phyloP scores from a whole-genome alignment of 2,113 vertebrate genomes.

The Microtus ochrogaster region DNA sequence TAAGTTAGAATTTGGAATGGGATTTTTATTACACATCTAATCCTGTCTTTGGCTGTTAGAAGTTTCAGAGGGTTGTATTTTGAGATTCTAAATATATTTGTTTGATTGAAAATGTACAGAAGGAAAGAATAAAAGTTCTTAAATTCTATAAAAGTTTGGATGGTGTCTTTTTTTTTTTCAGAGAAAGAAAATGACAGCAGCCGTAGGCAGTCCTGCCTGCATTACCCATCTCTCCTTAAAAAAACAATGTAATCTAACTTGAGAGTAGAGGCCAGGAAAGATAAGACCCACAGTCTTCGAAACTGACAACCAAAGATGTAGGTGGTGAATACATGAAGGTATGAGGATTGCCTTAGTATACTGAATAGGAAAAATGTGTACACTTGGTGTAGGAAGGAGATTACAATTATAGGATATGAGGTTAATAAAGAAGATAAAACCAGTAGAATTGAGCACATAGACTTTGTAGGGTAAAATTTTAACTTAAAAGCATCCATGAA shows the following conservation, averaged over 20 bases:
- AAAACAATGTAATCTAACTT: slow-evolving; percentile 19
- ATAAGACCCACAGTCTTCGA: slow-evolving; percentile 30
- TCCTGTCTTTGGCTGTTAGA: background rate
- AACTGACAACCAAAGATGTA: slow-evolving; percentile 40
- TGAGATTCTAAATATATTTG: slow-evolving; percentile 57
- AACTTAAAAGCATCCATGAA: background rate
- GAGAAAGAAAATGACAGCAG: slow-evolving; percentile 61
- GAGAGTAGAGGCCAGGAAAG: slow-evolving; percentile 52
- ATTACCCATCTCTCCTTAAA: slow-evolving; percentile 8
- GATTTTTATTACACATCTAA: background rate
- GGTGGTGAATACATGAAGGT: slow-evolving; percentile 2
- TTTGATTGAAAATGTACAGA: slow-evolving; percentile 56
- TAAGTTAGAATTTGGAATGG: background rate
- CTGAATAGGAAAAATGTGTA: background rate
- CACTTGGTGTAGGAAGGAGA: background rate
- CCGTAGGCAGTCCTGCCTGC: slow-evolving; percentile 18
- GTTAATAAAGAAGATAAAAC: background rate
- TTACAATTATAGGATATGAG: background rate
- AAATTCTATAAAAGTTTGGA: slow-evolving; percentile 50
- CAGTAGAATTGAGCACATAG: background rate
- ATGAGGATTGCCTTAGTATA: background rate
- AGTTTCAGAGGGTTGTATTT: background rate
- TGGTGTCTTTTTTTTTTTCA: slow-evolving; percentile 28
- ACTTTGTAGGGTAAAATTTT: background rate
- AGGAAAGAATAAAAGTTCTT: slow-evolving; percentile 26